Conservation (phyloP, 2,113 vertebrate genomes). For the Rhinoderma darwinii region DNA sequence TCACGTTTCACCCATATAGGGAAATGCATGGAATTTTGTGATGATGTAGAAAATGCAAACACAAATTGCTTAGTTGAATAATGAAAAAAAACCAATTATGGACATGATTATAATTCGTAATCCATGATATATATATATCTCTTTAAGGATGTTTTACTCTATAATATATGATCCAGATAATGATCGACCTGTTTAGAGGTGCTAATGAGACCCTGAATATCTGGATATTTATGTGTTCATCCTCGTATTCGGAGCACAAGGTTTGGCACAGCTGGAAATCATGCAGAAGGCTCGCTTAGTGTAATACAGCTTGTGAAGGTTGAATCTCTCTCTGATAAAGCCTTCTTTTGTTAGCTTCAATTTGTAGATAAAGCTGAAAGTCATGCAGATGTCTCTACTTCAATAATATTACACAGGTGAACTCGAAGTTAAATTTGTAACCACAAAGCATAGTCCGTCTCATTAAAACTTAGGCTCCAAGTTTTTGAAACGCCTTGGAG, state of each 20-base stretch:
- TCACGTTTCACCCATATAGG: too few relatives aligned
- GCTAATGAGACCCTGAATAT: background rate
- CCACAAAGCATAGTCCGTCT: slow-evolving; percentile 46
- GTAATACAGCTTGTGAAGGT: slow-evolving; percentile 9
- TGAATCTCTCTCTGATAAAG: slow-evolving; percentile 18
- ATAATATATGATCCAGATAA: too few relatives aligned
- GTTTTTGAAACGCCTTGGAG: slow-evolving; percentile 54
- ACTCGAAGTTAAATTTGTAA: slow-evolving; percentile 52
- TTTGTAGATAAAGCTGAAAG: slow-evolving; percentile 51
- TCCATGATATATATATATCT: too few relatives aligned
- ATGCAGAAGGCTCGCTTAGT: background rate
- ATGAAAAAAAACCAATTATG: too few relatives aligned
- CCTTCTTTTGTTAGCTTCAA: slow-evolving; percentile 51
- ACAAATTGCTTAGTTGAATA: too few relatives aligned
- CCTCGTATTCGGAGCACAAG: background rate
- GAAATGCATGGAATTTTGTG: too few relatives aligned
- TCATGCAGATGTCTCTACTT: slow-evolving; percentile 50
- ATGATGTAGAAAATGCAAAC: too few relatives aligned
- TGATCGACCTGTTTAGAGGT: background rate
- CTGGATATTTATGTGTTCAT: background rate
- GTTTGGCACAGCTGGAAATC: background rate
- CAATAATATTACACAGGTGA: slow-evolving; percentile 56
- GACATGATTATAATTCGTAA: too few relatives aligned
- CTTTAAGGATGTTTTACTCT: too few relatives aligned
- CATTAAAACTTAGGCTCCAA: slow-evolving; percentile 56